Conservation (phyloP, 92 coral and sea anemone species). For the Paragorgia papillata region DNA sequence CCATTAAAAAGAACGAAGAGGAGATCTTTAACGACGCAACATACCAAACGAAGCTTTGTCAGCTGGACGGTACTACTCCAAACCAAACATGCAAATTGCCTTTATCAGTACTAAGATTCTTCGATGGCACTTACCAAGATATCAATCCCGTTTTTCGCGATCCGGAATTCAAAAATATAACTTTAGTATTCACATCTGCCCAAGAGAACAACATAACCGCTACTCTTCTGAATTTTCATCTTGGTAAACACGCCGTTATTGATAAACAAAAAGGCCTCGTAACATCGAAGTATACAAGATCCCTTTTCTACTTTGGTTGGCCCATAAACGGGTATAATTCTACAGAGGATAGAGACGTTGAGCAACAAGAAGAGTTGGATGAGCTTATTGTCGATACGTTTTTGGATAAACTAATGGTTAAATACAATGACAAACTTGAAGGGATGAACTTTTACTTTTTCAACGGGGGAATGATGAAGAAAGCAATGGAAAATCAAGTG, state of each 20-base stretch:
- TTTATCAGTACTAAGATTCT: slow-evolving; percentile 64
- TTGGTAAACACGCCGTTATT: slow-evolving; percentile 61
- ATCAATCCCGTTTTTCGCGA: slow-evolving; percentile 55
- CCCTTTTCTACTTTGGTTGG: slow-evolving; percentile 59
- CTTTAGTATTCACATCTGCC: slow-evolving; percentile 55
- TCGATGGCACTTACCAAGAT: slow-evolving; percentile 64
- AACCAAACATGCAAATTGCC: slow-evolving; percentile 53
- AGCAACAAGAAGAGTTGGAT: slow-evolving; percentile 54
- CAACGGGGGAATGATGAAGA: slow-evolving; percentile 49
- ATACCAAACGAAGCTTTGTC: slow-evolving; percentile 66
- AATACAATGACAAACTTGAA: slow-evolving; percentile 57
- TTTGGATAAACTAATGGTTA: slow-evolving; percentile 34
- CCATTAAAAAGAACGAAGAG: slow-evolving; percentile 57
- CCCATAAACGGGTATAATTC: slow-evolving; percentile 59
- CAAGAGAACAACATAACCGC: slow-evolving; percentile 12
- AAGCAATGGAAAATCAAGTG: slow-evolving; percentile 57
- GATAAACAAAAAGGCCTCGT: slow-evolving; percentile 44
- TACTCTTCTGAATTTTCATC: slow-evolving; percentile 54
- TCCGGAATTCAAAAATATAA: slow-evolving; percentile 64
- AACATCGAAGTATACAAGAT: slow-evolving; percentile 52
- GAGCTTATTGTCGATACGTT: slow-evolving; percentile 49
- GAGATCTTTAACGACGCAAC: slow-evolving; percentile 47
- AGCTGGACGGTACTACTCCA: slow-evolving; percentile 28
- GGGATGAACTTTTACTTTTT: slow-evolving; percentile 60
- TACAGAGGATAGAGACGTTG: slow-evolving; percentile 52